Conservation (phyloP, 2,113 vertebrate species). For the Mustela lutreola region DNA sequence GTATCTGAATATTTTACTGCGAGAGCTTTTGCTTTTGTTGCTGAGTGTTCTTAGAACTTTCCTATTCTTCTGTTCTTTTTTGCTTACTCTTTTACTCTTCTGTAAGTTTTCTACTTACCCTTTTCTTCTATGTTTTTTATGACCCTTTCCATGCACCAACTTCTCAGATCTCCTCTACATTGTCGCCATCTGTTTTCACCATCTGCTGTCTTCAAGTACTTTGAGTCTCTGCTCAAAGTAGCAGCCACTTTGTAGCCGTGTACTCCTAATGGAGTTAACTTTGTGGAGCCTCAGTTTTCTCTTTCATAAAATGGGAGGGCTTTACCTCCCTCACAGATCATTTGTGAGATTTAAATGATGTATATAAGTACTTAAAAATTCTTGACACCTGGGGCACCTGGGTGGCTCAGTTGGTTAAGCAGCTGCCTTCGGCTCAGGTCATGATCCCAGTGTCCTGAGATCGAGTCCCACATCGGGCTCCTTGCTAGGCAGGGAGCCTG, state of each 20-base stretch:
- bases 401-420: no score
- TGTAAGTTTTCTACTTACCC: conserved; percentile 37
- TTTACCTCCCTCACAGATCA: neutral
- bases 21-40: neutral
- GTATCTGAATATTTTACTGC: neutral
- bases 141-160: neutral
- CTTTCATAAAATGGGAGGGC: conserved; percentile 47
- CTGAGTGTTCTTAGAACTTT: neutral
- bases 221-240: neutral
- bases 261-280: neutral
- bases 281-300: conserved; percentile 7
- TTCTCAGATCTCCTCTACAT: conserved; percentile 48
- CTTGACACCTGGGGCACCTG: neutral
- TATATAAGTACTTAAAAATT: conserved; percentile 21
- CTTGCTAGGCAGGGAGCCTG: no score
- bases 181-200: conserved; percentile 35
- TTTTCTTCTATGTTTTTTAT: conserved; percentile 9
- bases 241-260: neutral
- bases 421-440: no score
- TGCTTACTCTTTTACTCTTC: neutral
- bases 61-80: neutral
- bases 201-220: conserved; percentile 46
- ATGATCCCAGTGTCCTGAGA: no score
- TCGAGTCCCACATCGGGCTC: no score
- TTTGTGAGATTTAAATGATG: conserved; percentile 35